Evolutionary conservation across 2,888 invertebrate species (phyloP).

Genomic region (Dryobota labecula): DNA sequence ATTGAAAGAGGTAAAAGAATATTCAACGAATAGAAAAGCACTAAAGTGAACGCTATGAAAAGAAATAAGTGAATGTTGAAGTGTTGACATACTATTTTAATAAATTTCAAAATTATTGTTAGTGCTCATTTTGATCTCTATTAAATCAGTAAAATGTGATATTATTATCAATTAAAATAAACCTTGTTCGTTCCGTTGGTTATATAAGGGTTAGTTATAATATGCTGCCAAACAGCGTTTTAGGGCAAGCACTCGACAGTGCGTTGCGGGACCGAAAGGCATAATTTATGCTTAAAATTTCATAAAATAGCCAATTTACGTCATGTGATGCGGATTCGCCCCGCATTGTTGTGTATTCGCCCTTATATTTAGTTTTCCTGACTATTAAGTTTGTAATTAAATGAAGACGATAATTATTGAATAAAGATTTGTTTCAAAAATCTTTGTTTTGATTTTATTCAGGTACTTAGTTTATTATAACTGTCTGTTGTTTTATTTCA

Average conservation of each 20-base stretch:
- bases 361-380: conserved; percentile 66
- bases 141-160: neutral
- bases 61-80: neutral
- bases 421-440: conserved; percentile 77
- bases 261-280: neutral
- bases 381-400: conserved; percentile 76
- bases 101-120: neutral
- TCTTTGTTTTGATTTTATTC: conserved; percentile 45
- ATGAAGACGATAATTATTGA: conserved; percentile 71
- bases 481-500: neutral
- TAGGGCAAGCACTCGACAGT: conserved; percentile 5
- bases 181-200: conserved; percentile 26
- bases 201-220: conserved; percentile 32
- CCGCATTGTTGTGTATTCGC: conserved; percentile 53
- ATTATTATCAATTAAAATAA: no score
- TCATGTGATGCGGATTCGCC: no score
- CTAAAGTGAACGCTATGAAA: neutral
- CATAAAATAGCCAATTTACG: neutral
- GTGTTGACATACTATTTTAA: neutral
- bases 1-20: neutral
- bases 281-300: neutral
- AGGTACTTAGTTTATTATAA: neutral
- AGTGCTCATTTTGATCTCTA: neutral
- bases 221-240: conserved; percentile 1
- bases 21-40: neutral